Conservation (phyloP, 2,113 vertebrate genomes). For the Cardinalis cardinalis region DNA sequence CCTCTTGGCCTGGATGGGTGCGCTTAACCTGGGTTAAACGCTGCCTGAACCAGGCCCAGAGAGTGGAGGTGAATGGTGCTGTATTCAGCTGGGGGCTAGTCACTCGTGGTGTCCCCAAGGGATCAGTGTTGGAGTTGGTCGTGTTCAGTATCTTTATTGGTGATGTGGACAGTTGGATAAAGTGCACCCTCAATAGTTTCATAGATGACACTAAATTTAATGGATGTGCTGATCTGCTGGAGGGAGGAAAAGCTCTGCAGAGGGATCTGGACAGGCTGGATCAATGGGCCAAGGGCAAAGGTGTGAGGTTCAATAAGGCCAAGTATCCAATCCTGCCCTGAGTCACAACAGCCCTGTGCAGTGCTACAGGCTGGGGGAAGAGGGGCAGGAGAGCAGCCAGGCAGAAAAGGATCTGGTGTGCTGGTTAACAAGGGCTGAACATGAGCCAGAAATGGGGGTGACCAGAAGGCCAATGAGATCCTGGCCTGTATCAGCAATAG, state of each 20-base stretch:
- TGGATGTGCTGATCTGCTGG: neutral
- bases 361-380: neutral
- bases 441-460: neutral
- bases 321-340: too few relatives aligned
- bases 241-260: neutral
- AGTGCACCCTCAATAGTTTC: neutral
- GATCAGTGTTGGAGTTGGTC: neutral
- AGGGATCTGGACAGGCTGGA: neutral
- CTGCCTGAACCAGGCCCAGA: too few relatives aligned
- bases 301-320: neutral
- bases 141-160: neutral
- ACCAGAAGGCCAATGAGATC: neutral
- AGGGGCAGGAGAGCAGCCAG: neutral
- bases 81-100: too few relatives aligned
- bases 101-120: too few relatives aligned
- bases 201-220: neutral
- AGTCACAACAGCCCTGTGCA: neutral
- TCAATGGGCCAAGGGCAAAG: rapidly evolving
- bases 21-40: neutral
- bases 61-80: neutral
- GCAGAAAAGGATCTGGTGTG: neutral
- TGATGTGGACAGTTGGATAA: neutral
- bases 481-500: neutral
- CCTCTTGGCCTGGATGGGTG: too few relatives aligned
- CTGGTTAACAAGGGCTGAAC: neutral